Evolutionary conservation across 2,113 vertebrate species (phyloP).

Genomic region (Microtus pennsylvanicus): DNA sequence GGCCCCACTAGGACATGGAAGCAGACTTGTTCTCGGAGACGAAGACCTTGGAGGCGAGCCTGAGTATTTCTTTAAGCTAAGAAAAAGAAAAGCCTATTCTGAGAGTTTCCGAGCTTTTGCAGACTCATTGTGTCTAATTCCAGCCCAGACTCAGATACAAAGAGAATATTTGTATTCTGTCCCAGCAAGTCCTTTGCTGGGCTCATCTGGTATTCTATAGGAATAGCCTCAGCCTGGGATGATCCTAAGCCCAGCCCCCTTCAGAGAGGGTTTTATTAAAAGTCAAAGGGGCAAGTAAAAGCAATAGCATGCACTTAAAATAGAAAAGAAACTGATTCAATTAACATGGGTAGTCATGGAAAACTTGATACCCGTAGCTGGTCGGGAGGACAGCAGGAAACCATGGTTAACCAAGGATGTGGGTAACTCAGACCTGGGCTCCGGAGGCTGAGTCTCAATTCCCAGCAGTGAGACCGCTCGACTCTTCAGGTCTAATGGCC

Average conservation of each 20-base stretch:
- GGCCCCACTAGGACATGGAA: conserved; percentile 44
- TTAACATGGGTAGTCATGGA: not conserved
- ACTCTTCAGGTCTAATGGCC: conserved; percentile 61
- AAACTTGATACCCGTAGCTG: not conserved
- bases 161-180: not conserved
- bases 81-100: not conserved
- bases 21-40: not conserved
- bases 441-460: not conserved
- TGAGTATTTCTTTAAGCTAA: conserved; percentile 28
- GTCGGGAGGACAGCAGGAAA: not conserved
- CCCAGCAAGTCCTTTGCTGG: not conserved
- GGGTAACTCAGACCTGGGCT: not conserved
- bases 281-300: not conserved
- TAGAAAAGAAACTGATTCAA: conserved; percentile 20
- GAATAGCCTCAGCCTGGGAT: not conserved
- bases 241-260: not conserved
- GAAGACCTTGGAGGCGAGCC: not conserved
- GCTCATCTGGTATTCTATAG: not conserved
- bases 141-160: not conserved
- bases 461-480: not conserved
- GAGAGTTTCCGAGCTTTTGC: not conserved
- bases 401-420: not conserved
- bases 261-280: not conserved
- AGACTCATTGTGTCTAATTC: not conserved
- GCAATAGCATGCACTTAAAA: not conserved